Conservation (phyloP, 2,113 vertebrate species). For the Peromyscus polionotus region DNA sequence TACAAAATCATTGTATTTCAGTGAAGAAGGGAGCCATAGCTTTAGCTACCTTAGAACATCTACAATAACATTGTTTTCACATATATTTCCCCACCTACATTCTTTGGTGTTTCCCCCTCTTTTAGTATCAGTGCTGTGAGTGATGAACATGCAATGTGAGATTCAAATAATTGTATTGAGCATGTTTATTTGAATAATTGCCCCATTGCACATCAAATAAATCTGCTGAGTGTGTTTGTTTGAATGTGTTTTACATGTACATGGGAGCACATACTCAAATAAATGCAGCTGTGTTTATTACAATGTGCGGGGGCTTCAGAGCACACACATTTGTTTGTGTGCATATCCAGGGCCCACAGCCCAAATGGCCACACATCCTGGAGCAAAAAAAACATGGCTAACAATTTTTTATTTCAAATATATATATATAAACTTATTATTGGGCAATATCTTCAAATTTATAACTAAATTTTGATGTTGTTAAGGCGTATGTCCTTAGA, state of each 20-base stretch:
- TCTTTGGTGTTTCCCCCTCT: constrained; percentile 78
- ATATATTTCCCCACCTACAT: constrained; percentile 78
- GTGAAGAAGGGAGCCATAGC: constrained; percentile 75
- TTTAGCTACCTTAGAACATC: constrained; percentile 79
- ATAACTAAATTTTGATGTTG: constrained; percentile 54
- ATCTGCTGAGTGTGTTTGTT: constrained; percentile 87
- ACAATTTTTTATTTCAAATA: constrained; percentile 78
- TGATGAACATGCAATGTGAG: constrained; percentile 80
- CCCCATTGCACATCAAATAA: constrained; percentile 88
- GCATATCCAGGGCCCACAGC: constrained; percentile 78
- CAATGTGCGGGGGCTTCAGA: constrained; percentile 83
- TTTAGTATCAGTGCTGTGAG: constrained; percentile 69
- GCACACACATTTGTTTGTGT: constrained; percentile 79
- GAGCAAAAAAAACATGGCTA: constrained; percentile 82
- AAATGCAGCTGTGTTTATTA: constrained; percentile 92
- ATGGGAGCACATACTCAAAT: constrained; percentile 88
- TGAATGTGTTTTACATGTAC: constrained; percentile 88
- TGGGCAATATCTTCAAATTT: constrained; percentile 66
- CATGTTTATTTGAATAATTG: constrained; percentile 87
- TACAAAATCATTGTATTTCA: constrained; percentile 74
- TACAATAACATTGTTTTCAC: constrained; percentile 81
- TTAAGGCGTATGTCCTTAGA: constrained; percentile 72
- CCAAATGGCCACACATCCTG: constrained; percentile 58
- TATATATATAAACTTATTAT: constrained; percentile 77
- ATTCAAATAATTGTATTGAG: constrained; percentile 84